Evolutionary conservation across 2,113 vertebrate genomes (phyloP).

Genomic region (Lethenteron camtschaticum): DNA sequence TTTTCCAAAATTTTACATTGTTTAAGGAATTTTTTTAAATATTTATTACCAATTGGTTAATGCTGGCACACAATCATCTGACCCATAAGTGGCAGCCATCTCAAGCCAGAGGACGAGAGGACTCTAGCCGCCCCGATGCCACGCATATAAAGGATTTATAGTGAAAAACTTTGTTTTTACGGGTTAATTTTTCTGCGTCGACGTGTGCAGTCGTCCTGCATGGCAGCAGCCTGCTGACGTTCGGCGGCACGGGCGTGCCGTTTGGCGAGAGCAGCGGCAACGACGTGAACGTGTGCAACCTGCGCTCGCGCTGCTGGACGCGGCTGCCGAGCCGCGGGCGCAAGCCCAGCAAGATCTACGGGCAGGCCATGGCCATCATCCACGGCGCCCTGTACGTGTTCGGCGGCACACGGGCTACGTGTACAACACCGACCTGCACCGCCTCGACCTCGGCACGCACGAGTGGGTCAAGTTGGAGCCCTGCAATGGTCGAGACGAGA

Average conservation of each 20-base stretch:
- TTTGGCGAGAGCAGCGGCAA: conserved; percentile 94
- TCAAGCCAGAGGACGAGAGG: too few species aligned
- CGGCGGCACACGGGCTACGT: conserved; percentile 91
- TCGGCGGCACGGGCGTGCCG: conserved; percentile 83
- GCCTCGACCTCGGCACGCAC: conserved; percentile 68
- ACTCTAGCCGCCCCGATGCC: too few species aligned
- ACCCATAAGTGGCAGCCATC: too few species aligned
- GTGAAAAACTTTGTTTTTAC: too few species aligned
- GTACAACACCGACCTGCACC: conserved; percentile 88
- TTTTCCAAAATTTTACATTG: too few species aligned
- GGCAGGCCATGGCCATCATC: conserved; percentile 98
- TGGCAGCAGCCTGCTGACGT: conserved; percentile 84
- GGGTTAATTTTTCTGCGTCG: too few species aligned
- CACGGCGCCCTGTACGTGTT: conserved; percentile 84
- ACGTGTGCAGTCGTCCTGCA: conserved; percentile 51
- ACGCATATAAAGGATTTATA: too few species aligned
- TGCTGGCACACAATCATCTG: too few species aligned
- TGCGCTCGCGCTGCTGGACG: conserved; percentile 86
- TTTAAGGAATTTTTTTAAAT: too few species aligned
- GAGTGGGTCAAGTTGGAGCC: conserved; percentile 91
- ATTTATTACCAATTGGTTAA: too few species aligned
- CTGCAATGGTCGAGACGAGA: conserved; percentile 64
- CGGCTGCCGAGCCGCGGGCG: conserved; percentile 78
- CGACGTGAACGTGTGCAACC: conserved; percentile 82
- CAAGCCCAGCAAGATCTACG: conserved; percentile 84